Evolutionary conservation across 2,888 invertebrate species (phyloP).

Genomic region (Galerucella nymphaeae): DNA sequence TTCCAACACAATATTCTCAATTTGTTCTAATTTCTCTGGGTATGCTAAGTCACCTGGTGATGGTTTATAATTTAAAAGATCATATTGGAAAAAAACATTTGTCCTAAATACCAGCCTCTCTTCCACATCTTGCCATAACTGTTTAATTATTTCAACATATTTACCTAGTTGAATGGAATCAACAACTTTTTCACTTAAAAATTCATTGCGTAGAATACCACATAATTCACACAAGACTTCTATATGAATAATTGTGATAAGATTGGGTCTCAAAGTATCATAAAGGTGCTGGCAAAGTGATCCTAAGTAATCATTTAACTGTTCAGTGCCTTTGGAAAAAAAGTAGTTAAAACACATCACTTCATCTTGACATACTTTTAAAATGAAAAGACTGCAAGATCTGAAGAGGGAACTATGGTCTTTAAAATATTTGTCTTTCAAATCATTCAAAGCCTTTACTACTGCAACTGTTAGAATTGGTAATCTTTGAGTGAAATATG

Average conservation of each 20-base stretch:
- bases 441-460: conserved; percentile 73
- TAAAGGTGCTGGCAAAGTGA: conserved; percentile 88
- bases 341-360: conserved; percentile 91
- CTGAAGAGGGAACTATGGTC: conserved; percentile 88
- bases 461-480: conserved; percentile 78
- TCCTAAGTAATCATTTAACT: conserved; percentile 71
- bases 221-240: conserved; percentile 98
- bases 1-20: conserved; percentile 75
- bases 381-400: conserved; percentile 88
- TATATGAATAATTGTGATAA: conserved; percentile 96
- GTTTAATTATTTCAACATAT: conserved; percentile 81
- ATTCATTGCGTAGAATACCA: conserved; percentile 89
- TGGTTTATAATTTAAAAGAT: conserved; percentile 88
- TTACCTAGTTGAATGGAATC: conserved; percentile 82
- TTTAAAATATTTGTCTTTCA: conserved; percentile 72
- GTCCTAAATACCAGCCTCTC: conserved; percentile 96
- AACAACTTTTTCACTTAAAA: conserved; percentile 89
- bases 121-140: conserved; percentile 93
- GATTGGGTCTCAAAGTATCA: conserved; percentile 90
- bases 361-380: conserved; percentile 96
- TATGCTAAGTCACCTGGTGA: conserved; percentile 97
- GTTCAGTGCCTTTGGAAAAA: conserved; percentile 76
- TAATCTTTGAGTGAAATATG: conserved; percentile 80
- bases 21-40: conserved; percentile 97
- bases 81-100: conserved; percentile 91